phyloP scores from a whole-genome alignment of 2,113 vertebrate species.

The Benitochromis conjunctus region DNA sequence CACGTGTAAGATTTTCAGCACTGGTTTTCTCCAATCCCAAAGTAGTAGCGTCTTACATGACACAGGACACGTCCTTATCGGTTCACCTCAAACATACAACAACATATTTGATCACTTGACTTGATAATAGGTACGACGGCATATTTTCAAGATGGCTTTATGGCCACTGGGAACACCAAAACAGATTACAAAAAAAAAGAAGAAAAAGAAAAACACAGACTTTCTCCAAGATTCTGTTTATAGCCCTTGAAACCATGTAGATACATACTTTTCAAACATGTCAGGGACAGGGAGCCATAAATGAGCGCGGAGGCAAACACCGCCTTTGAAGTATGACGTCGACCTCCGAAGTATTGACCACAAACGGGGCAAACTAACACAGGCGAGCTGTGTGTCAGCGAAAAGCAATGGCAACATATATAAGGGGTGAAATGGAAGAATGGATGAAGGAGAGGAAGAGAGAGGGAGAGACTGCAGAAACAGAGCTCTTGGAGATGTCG shows the following conservation, averaged over 20 bases:
- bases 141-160: conserved; percentile 24
- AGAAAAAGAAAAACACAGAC: conserved; percentile 44
- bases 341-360: conserved; percentile 59
- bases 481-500: conserved; percentile 27
- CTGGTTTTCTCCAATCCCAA: neutral
- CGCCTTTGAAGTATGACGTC: conserved; percentile 70
- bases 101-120: conserved; percentile 3
- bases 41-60: neutral
- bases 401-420: conserved; percentile 15
- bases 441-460: neutral
- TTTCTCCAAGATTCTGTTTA: conserved; percentile 60
- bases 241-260: conserved; percentile 57
- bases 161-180: conserved; percentile 33
- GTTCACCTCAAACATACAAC: neutral
- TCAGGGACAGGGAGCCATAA: conserved; percentile 57
- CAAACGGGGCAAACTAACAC: conserved; percentile 53
- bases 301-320: conserved; percentile 41
- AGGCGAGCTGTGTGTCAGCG: conserved; percentile 59
- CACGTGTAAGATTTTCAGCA: conserved; percentile 22
- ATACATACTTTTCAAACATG: conserved; percentile 73
- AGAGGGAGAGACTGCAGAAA: neutral
- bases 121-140: conserved; percentile 23
- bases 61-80: neutral
- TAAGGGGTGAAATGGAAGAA: conserved; percentile 4
- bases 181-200: conserved; percentile 33